Evolutionary conservation across 2,797 vertebrate genomes (phyloP).

Genomic region (Calcarius lapponicus): DNA sequence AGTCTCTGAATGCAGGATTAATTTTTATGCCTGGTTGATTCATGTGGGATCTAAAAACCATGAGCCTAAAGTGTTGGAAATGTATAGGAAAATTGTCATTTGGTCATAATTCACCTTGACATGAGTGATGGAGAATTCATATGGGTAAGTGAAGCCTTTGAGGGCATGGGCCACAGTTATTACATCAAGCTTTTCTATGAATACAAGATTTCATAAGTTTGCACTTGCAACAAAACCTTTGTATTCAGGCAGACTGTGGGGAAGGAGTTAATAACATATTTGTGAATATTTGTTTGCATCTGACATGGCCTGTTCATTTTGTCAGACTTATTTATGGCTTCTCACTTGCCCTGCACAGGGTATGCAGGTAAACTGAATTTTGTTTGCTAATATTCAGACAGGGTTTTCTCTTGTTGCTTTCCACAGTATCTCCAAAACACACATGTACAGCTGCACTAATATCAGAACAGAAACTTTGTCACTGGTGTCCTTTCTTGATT

Average conservation of each 20-base stretch:
- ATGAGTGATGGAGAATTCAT: not conserved
- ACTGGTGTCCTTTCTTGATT: not conserved
- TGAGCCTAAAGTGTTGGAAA: not conserved
- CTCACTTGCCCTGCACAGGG: not conserved
- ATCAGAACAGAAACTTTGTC: not conserved
- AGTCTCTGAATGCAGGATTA: not conserved
- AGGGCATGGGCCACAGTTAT: not conserved
- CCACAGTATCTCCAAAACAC: not conserved
- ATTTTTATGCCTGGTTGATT: conserved; percentile 1
- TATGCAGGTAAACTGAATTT: not conserved
- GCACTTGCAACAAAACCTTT: not conserved
- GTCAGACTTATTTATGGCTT: not conserved
- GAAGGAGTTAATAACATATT: not conserved
- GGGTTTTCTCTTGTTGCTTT: not conserved
- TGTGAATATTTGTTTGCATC: not conserved
- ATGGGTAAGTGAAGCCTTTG: conserved; percentile 10
- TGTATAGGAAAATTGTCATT: not conserved
- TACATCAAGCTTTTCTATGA: conserved; percentile 13
- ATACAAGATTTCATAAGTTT: not conserved
- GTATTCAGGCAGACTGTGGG: not conserved
- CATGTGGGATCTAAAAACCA: not conserved
- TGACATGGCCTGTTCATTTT: not conserved
- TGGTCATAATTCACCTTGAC: not conserved
- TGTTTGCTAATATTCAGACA: not conserved
- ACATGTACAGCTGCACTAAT: not conserved